Evolutionary conservation across 2,113 vertebrate species (phyloP), one percentile per base, ranked within the genome.

Genomic region (Loxodonta africana): DNA sequence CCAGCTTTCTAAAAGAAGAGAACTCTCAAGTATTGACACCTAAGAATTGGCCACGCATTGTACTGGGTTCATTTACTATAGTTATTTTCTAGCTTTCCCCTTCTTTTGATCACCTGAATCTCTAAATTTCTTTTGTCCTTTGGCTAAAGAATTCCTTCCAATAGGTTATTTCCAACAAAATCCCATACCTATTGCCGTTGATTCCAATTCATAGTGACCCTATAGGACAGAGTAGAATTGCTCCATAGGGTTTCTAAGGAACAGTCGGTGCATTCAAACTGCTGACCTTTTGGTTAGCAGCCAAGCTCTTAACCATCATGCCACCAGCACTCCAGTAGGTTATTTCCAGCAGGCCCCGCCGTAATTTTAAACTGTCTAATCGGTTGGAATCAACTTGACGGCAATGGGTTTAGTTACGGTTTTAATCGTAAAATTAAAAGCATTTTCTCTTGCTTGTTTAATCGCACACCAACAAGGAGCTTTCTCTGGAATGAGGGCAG

Each of bases 361-460:
- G 8, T 69, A 92, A 80, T 37, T 91, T 93, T 33, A 94, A 93
- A 69, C 28, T 53, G 71, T 6, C 17, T 73, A 2, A 20, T 37
- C n/a, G 6, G n/a, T 73, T 33, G 21, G 71, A 73, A 73, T 37
- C n/a, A 8, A 73, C 8, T 73, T 15, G 18, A 73, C 7, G 10
- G 71, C n/a, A 37, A 21, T 33, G 30, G 18, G 15, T 73, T 73
- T 37, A n/a, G n/a, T 73, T 73, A 21, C 5, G 20, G 21, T 62
- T 73, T 65, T 73, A 67, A 65, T 71, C 73, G 53, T 41, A 63
- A 69, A 62, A 20, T 76, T 53, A 80, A 65, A 78, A 81, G 2
- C 4, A 62, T 78, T 77, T 94, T 77, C 12, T 88, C 95, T 78
- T 84, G 48, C 26, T 44, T 63, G 78, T 28, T 77, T 89, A 90